Conservation (phyloP, 2,113 vertebrate genomes). For the Pachyramphus minor region DNA sequence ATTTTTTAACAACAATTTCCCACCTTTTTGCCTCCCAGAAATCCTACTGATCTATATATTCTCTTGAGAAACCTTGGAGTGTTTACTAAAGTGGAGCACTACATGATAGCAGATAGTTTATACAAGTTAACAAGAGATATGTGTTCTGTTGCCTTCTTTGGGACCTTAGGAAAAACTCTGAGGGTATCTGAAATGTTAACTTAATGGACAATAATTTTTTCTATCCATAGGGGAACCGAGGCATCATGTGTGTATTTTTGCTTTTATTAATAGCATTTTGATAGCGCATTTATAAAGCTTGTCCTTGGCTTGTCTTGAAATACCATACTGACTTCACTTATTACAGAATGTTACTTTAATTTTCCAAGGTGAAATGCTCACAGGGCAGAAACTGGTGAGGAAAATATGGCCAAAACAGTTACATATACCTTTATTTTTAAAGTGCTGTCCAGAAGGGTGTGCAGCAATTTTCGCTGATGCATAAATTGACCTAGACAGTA, state of each 20-base stretch:
- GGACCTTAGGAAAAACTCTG: not conserved
- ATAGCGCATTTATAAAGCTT: slow-evolving; percentile 53
- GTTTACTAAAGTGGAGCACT: not conserved
- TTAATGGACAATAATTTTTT: slow-evolving; percentile 55
- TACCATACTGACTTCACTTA: slow-evolving; percentile 40
- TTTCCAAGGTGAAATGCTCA: slow-evolving; percentile 49
- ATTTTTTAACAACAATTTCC: not conserved
- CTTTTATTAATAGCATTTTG: slow-evolving; percentile 61
- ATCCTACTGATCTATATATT: not conserved
- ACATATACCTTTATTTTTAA: slow-evolving; percentile 59
- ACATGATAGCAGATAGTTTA: not conserved
- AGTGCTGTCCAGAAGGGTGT: slow-evolving; percentile 25
- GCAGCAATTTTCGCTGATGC: slow-evolving; percentile 51
- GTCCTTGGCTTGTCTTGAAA: slow-evolving; percentile 61
- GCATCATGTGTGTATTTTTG: slow-evolving; percentile 23
- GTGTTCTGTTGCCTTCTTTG: not conserved
- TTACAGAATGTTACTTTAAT: slow-evolving; percentile 48
- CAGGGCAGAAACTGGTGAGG: not conserved
- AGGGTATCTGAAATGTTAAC: slow-evolving; percentile 34
- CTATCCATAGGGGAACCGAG: not conserved
- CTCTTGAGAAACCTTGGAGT: not conserved
- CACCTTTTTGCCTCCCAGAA: not conserved
- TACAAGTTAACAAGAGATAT: slow-evolving; percentile 3
- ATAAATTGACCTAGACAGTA: slow-evolving; percentile 60
- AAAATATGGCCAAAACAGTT: slow-evolving; percentile 17